Evolutionary conservation across 2,797 vertebrate species (phyloP), one percentile per base, ranked within the genome.

Genomic region (Lateolabrax maculatus): DNA sequence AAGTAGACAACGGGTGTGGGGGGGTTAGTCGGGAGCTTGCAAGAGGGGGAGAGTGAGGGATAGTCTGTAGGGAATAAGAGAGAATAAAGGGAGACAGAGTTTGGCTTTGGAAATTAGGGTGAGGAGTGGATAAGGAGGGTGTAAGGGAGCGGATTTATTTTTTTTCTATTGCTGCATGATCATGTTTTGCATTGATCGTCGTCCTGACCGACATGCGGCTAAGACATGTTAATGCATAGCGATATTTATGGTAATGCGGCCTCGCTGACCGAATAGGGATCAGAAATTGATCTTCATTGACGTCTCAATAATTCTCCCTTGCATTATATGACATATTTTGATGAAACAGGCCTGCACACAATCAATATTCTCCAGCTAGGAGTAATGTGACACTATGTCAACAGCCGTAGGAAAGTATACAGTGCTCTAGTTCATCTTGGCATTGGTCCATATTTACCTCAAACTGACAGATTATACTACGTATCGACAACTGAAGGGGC

Each of bases 261-360:
- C 71, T 57, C 39, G 23, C 76, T 77, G 69, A 89, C 80, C 53
- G 15, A 85, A 48, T 4, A 27, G 68, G 85, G 78, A 85, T 88
- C 74, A 82, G 56, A 86, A 88, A 91, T 89, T 79, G 75, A 92
- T 90, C 88, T 89, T 91, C 89, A 93, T 91, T 91, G 90, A 89
- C 63, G 58, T 89, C 85, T 80, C 81, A 87, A 87, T 94, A 89
- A 89, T 84, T 92, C 79, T 79, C 71, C 31, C 63, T 68, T 7
- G 77, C 71, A 27, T 89, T 86, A 64, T 71, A 75, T 85, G 85
- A 74, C 87, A 80, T 83, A 77, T 88, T 90, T 89, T 90, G 88
- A 89, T 84, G 74, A 89, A 92, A 92, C 77, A 51, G 23, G 77
- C 75, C 84, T 75, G 74, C 79, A 34, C 31, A 48, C 70, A 67